A percentile compares a stretch with the other conserved stretches of the same genome.
Conservation (phyloP, 2,797 vertebrate genomes). For the Danio tinwini region DNA sequence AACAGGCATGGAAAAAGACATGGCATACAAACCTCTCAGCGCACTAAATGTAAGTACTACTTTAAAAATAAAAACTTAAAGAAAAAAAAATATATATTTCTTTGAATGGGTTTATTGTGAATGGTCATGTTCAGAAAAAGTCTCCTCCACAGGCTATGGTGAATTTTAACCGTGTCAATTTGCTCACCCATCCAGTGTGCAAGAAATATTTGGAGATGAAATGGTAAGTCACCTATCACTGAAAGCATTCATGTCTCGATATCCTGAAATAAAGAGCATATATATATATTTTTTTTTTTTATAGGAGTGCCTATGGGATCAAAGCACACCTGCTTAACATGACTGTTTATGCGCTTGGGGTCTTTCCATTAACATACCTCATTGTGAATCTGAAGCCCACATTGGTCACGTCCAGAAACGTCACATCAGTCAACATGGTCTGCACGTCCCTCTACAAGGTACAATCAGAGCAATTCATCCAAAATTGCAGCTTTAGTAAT, state of each 20-base stretch:
- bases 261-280: background rate
- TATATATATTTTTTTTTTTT: slow-evolving; percentile 35
- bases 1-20: slow-evolving; percentile 46
- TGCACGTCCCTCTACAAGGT: slow-evolving; percentile 60
- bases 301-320: slow-evolving; percentile 86
- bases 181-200: slow-evolving; percentile 87
- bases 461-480: background rate
- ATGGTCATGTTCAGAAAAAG: background rate
- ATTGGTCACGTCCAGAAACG: slow-evolving; percentile 36
- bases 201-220: slow-evolving; percentile 90
- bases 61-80: background rate
- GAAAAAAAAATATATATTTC: background rate
- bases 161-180: slow-evolving; percentile 81
- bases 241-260: background rate
- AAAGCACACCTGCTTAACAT: slow-evolving; percentile 86
- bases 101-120: background rate
- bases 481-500: background rate
- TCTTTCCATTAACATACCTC: slow-evolving; percentile 84
- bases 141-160: slow-evolving; percentile 80
- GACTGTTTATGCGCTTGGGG: slow-evolving; percentile 82
- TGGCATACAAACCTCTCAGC: slow-evolving; percentile 78
- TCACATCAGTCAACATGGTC: slow-evolving; percentile 52
- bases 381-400: slow-evolving; percentile 68
- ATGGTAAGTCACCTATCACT: slow-evolving; percentile 74
- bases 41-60: slow-evolving; percentile 82